A percentile compares a stretch with the other conserved stretches of the same genome.
phyloP scores from a whole-genome alignment of 2,888 invertebrate species.

The Dorcus hopei region DNA sequence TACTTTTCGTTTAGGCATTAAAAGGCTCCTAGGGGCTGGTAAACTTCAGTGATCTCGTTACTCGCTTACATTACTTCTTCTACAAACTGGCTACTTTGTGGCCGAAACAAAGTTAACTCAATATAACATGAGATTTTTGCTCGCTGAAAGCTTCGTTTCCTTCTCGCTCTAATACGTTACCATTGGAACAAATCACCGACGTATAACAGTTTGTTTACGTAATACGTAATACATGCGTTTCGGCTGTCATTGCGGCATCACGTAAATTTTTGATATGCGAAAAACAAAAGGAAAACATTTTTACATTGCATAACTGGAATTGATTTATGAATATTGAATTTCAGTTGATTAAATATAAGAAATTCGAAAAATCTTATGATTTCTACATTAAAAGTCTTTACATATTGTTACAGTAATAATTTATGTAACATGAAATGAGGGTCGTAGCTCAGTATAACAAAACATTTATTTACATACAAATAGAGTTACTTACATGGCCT shows the following conservation, averaged over 20 bases:
- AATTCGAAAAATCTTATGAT: too few relatives aligned
- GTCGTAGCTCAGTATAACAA: too few relatives aligned
- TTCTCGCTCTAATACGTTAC: not conserved
- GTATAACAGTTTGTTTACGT: not conserved
- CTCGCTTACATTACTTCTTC: slow-evolving; percentile 33
- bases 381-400: too few relatives aligned
- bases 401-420: too few relatives aligned
- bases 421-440: too few relatives aligned
- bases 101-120: slow-evolving; percentile 31
- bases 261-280: too few relatives aligned
- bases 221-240: slow-evolving; percentile 9
- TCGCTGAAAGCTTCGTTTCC: not conserved
- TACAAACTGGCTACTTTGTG: slow-evolving; percentile 38
- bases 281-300: too few relatives aligned
- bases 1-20: slow-evolving; percentile 26
- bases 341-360: too few relatives aligned
- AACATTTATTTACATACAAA: too few relatives aligned
- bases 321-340: too few relatives aligned
- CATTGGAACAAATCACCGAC: not conserved
- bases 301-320: too few relatives aligned
- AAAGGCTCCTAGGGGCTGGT: slow-evolving; percentile 35
- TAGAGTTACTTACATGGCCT: too few relatives aligned
- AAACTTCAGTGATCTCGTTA: slow-evolving; percentile 37
- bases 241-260: not conserved
- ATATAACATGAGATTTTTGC: not conserved